These are phyloP conservation scores for Amphiprion ocellaris DNA, from an alignment of 2,113 vertebrate species.

Conservation along the genomic window DNA sequence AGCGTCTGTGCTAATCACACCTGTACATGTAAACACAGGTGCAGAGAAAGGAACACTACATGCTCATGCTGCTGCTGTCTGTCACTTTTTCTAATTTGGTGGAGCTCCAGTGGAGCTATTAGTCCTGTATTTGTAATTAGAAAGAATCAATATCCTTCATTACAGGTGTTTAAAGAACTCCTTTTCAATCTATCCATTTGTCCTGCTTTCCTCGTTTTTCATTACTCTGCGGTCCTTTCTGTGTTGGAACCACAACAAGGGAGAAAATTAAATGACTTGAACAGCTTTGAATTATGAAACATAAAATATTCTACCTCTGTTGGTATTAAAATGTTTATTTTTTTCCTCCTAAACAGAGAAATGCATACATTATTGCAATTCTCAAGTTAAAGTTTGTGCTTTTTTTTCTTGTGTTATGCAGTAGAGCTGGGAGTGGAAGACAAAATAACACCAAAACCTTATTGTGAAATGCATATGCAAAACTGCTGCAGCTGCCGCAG, in stretches of 20 bases:
- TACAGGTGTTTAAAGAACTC: constrained; percentile 54
- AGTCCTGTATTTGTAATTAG: constrained; percentile 67
- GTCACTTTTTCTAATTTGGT: constrained; percentile 45
- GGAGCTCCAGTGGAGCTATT: constrained; percentile 48
- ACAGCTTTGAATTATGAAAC: background rate
- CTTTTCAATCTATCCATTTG: constrained; percentile 46
- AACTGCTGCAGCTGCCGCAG: background rate
- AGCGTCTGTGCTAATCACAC: too few relatives aligned
- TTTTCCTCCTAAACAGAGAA: background rate
- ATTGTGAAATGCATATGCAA: constrained; percentile 3
- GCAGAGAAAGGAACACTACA: background rate
- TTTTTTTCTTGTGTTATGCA: background rate
- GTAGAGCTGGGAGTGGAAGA: background rate
- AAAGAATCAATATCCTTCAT: constrained; percentile 69
- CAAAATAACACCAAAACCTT: constrained; percentile 6
- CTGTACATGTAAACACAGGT: background rate
- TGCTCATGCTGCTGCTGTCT: constrained; percentile 38
- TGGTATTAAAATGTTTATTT: background rate
- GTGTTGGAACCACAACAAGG: background rate
- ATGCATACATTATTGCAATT: background rate
- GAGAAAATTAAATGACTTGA: background rate
- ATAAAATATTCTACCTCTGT: background rate
- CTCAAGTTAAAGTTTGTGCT: background rate
- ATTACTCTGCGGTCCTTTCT: background rate
- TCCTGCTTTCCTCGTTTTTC: background rate